Conservation (phyloP, 2,113 vertebrate species). For the Tor tambroides region DNA sequence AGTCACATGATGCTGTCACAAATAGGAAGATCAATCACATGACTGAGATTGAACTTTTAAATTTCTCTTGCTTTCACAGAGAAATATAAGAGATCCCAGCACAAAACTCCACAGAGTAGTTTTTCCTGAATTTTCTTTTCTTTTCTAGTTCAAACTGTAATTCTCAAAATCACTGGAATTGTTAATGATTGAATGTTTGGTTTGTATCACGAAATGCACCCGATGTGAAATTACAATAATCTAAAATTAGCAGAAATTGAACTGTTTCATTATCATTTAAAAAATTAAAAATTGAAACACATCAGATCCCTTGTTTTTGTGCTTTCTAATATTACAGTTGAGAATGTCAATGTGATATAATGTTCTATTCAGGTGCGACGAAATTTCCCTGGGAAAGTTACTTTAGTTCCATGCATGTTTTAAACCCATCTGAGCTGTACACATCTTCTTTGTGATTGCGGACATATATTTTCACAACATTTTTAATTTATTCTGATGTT, state of each 20-base stretch:
- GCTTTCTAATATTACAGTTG: not conserved
- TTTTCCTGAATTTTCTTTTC: not conserved
- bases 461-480: too few species aligned
- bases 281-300: too few species aligned
- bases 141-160: too few species aligned
- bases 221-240: not conserved
- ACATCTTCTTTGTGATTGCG: too few species aligned
- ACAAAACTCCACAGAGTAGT: not conserved
- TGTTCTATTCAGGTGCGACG: not conserved
- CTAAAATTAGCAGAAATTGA: not conserved
- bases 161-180: too few species aligned
- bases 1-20: constrained; percentile 69
- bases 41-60: constrained; percentile 41
- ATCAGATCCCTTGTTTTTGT: not conserved
- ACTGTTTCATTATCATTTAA: too few species aligned
- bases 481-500: not conserved
- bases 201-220: not conserved
- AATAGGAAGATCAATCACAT: constrained; percentile 64
- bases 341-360: not conserved
- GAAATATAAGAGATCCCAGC: not conserved
- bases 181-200: not conserved
- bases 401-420: not conserved
- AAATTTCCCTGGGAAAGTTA: not conserved
- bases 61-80: not conserved
- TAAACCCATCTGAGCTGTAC: not conserved